Evolutionary conservation across 2,888 invertebrate species (phyloP).

Genomic region (Heliothis peltigera): DNA sequence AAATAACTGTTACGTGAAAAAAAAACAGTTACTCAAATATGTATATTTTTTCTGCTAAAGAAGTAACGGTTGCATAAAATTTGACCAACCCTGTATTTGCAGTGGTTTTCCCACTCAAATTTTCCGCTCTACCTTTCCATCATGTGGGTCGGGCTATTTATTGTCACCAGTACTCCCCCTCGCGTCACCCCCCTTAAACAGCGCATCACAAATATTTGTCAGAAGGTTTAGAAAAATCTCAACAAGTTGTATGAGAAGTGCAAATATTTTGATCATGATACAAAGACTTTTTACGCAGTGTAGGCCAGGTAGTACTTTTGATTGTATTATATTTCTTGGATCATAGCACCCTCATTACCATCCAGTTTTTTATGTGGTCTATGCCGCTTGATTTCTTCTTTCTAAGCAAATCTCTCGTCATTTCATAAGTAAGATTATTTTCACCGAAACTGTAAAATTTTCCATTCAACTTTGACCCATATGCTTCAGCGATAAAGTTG

Average conservation of each 20-base stretch:
- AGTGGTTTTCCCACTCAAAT: conserved; percentile 62
- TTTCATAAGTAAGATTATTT: too few species aligned
- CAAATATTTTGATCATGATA: background rate
- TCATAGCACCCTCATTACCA: too few species aligned
- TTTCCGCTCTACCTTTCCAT: conserved; percentile 68
- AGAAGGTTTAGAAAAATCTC: conserved; percentile 15
- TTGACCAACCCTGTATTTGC: conserved; percentile 56
- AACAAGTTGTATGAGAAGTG: background rate
- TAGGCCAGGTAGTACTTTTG: too few species aligned
- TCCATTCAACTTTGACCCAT: too few species aligned
- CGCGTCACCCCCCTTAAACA: conserved; percentile 18
- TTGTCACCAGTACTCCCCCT: conserved; percentile 39
- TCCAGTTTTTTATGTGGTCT: too few species aligned
- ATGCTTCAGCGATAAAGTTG: too few species aligned
- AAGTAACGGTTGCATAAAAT: conserved; percentile 13
- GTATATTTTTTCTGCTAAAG: background rate
- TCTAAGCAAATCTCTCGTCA: too few species aligned
- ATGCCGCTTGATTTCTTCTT: too few species aligned
- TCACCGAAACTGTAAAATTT: too few species aligned
- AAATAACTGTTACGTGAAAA: background rate
- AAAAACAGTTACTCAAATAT: too few species aligned
- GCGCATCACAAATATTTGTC: background rate
- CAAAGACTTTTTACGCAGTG: too few species aligned
- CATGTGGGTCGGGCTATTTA: conserved; percentile 65
- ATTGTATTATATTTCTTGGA: too few species aligned